Conservation (phyloP, 2,888 invertebrate genomes). For the Harpagoxenus sublaevis region DNA sequence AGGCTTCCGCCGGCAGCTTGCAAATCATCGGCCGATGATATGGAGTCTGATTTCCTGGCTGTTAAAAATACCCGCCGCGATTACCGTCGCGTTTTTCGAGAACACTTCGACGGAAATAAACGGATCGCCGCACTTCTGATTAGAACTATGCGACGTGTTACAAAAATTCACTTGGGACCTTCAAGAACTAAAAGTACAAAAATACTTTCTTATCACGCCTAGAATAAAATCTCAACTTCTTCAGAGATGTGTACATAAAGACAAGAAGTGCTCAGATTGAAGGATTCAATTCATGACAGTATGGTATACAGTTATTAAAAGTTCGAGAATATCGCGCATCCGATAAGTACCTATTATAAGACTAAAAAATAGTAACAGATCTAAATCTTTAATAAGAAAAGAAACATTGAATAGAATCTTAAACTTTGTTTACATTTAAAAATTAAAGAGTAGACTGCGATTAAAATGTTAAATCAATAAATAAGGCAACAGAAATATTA, state of each 20-base stretch:
- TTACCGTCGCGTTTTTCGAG: slow-evolving; percentile 69
- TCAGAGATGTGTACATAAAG: not conserved
- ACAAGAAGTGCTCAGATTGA: not conserved
- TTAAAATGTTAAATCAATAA: not conserved
- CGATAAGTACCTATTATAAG: not conserved
- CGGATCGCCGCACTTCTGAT: not conserved
- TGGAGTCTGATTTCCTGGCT: slow-evolving; percentile 67
- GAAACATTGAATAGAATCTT: not conserved
- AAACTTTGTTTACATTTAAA: not conserved
- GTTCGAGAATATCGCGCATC: not conserved
- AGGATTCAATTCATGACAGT: not conserved
- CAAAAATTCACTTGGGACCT: not conserved
- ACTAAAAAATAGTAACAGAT: not conserved
- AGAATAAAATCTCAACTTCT: not conserved
- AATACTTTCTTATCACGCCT: not conserved
- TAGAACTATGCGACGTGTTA: not conserved
- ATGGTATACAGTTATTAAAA: not conserved
- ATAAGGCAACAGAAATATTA: not conserved
- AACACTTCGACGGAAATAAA: slow-evolving; percentile 32
- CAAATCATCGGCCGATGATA: slow-evolving; percentile 78
- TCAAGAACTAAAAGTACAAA: not conserved
- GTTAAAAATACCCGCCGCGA: slow-evolving; percentile 59
- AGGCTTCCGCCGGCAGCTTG: slow-evolving; percentile 80
- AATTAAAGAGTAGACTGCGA: not conserved
- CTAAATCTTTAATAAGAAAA: not conserved